Conservation (phyloP, 2,888 invertebrate genomes). For the Galerucella nymphaeae region DNA sequence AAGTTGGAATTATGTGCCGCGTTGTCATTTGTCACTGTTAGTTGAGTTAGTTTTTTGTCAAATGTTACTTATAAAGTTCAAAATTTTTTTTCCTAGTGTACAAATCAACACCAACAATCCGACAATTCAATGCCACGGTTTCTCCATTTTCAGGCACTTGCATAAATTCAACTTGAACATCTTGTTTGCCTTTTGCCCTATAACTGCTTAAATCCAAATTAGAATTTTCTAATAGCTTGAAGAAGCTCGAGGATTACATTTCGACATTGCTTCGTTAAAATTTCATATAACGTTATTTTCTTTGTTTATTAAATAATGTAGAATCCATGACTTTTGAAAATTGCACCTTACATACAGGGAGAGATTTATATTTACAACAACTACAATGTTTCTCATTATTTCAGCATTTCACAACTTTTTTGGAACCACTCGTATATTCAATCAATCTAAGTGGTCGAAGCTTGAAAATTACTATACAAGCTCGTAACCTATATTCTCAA, state of each 20-base stretch:
- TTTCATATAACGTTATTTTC: neutral
- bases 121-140: constrained; percentile 25
- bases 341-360: too few species aligned
- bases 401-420: neutral
- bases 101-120: constrained; percentile 4
- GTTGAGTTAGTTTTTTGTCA: too few species aligned
- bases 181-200: constrained; percentile 15
- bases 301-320: neutral
- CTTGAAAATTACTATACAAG: neutral
- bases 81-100: neutral
- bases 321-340: neutral
- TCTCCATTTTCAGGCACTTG: constrained; percentile 25
- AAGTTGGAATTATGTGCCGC: too few species aligned
- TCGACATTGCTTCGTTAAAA: constrained; percentile 2
- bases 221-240: constrained; percentile 24
- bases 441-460: neutral
- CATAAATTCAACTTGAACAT: constrained; percentile 35
- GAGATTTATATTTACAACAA: too few species aligned
- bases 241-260: constrained; percentile 16
- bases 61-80: too few species aligned
- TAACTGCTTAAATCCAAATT: constrained; percentile 27
- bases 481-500: neutral
- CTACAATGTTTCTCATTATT: too few species aligned
- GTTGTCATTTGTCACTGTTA: too few species aligned
- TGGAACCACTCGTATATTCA: neutral